phyloP scores from a whole-genome alignment of 2,888 invertebrate species.

The Heteromurus nitidus region DNA sequence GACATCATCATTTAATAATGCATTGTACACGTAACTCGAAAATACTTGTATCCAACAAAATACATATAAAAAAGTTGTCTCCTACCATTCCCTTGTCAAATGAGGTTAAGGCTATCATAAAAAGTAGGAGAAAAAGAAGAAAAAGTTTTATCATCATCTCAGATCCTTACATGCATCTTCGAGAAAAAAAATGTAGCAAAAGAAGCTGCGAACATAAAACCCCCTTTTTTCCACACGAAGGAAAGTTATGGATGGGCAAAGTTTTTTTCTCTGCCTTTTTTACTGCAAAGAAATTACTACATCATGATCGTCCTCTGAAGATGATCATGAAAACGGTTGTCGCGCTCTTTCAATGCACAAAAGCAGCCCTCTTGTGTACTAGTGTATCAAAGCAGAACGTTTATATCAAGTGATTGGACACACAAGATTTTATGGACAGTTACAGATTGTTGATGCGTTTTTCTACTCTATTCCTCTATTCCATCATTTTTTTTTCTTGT shows the following conservation, averaged over 20 bases:
- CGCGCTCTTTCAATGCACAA: slow-evolving; percentile 20
- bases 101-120: slow-evolving; percentile 59
- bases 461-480: slow-evolving; percentile 20
- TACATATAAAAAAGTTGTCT: not conserved
- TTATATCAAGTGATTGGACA: slow-evolving; percentile 20
- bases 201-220: slow-evolving; percentile 36
- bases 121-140: slow-evolving; percentile 34
- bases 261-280: slow-evolving; percentile 33
- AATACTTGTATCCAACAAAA: not conserved
- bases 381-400: slow-evolving; percentile 2
- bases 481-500: slow-evolving; percentile 15
- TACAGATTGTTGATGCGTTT: slow-evolving; percentile 47
- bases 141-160: slow-evolving; percentile 55
- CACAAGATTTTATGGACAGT: slow-evolving; percentile 38
- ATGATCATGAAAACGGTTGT: slow-evolving; percentile 50
- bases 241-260: slow-evolving; percentile 48
- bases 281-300: slow-evolving; percentile 43
- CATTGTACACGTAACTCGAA: too few relatives aligned
- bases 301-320: slow-evolving; percentile 47
- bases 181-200: slow-evolving; percentile 3
- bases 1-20: too few relatives aligned
- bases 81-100: slow-evolving; percentile 35
- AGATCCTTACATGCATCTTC: slow-evolving; percentile 23
- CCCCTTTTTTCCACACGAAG: slow-evolving; percentile 33
- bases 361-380: too few relatives aligned